Evolutionary conservation across 2,888 invertebrate genomes (phyloP).

Genomic region (Aquatica leii): DNA sequence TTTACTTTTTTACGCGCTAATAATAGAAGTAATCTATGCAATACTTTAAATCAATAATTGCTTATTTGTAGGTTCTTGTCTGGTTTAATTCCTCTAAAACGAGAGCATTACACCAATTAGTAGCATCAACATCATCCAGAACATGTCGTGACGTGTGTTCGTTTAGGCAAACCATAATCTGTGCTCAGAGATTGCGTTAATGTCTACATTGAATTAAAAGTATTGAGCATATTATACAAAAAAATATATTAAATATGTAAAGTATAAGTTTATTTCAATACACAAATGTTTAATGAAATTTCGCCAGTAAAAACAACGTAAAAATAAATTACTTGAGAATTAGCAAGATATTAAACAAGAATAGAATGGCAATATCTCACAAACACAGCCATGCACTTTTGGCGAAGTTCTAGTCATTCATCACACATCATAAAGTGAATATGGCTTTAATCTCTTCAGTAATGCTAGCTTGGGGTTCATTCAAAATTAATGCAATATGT

Average conservation of each 20-base stretch:
- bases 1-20: too few relatives aligned
- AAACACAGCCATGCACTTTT: constrained; percentile 7
- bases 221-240: background rate
- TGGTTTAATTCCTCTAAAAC: too few relatives aligned
- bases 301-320: background rate
- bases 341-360: background rate
- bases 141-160: too few relatives aligned
- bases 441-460: constrained; percentile 2
- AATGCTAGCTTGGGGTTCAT: constrained; percentile 1
- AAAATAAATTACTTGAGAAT: background rate
- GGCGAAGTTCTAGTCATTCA: constrained; percentile 9
- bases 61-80: too few relatives aligned
- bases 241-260: background rate
- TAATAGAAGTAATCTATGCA: too few relatives aligned
- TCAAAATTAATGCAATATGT: background rate
- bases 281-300: background rate
- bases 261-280: background rate
- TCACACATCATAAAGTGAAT: constrained; percentile 9
- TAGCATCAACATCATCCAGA: too few relatives aligned
- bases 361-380: constrained; percentile 9
- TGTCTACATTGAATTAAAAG: too few relatives aligned
- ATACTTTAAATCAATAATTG: too few relatives aligned
- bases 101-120: too few relatives aligned
- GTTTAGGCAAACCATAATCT: too few relatives aligned
- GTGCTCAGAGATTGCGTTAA: too few relatives aligned